Conservation (phyloP, 2,113 vertebrate species). For the Platysternon megacephalum region DNA sequence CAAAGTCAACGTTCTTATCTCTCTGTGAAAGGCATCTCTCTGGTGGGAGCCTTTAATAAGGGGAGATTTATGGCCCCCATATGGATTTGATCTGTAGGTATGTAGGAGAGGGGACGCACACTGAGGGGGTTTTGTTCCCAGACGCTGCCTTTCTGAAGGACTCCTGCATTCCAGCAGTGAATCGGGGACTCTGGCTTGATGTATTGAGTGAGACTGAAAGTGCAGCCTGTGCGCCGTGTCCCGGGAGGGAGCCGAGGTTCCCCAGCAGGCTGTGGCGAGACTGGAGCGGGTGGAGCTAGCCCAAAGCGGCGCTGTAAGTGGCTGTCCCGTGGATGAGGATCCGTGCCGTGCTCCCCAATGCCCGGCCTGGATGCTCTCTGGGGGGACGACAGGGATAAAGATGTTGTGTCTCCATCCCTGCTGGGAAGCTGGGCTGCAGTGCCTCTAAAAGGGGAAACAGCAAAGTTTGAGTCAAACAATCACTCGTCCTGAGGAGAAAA, state of each 20-base stretch:
- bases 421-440: not conserved
- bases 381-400: not conserved
- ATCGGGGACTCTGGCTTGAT: not conserved
- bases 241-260: not conserved
- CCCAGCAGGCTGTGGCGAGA: not conserved
- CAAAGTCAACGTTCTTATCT: constrained; percentile 78
- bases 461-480: not conserved
- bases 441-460: not conserved
- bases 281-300: not conserved
- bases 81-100: constrained; percentile 72
- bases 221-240: not conserved
- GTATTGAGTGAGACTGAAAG: not conserved
- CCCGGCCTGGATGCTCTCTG: not conserved
- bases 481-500: not conserved
- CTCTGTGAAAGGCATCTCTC: constrained; percentile 74
- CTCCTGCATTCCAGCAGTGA: constrained; percentile 24
- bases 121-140: constrained; percentile 68
- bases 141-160: not conserved
- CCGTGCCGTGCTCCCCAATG: not conserved
- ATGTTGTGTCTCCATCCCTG: not conserved
- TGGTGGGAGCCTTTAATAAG: constrained; percentile 49
- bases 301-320: not conserved
- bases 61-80: constrained; percentile 69
- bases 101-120: constrained; percentile 20
- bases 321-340: not conserved